These are phyloP conservation scores for Rhopilema esculentum DNA, from an alignment of 30 jellyfish, hydroid and myxozoan genomes.

Conservation along the genomic window DNA sequence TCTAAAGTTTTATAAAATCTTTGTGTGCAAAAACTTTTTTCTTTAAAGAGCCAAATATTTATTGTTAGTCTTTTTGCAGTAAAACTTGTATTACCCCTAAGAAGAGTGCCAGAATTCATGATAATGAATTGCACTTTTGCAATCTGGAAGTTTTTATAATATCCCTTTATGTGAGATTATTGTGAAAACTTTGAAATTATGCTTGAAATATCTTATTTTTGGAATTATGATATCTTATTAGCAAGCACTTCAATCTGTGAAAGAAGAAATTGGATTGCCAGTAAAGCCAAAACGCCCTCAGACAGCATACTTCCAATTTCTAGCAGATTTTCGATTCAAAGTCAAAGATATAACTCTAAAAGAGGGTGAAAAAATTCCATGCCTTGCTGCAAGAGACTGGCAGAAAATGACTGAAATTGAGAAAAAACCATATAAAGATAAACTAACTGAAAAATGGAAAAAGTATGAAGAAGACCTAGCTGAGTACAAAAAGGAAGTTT, in stretches of 20 bases:
- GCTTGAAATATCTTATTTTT: neutral
- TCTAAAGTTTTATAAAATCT: too few relatives aligned
- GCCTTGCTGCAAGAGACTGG: slow-evolving; percentile 86
- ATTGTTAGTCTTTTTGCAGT: too few relatives aligned
- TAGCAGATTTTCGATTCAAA: slow-evolving; percentile 76
- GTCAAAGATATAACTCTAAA: slow-evolving; percentile 46
- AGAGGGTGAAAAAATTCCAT: slow-evolving; percentile 81
- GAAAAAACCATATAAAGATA: slow-evolving; percentile 74
- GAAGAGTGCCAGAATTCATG: too few relatives aligned
- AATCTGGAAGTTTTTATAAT: neutral
- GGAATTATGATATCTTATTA: neutral
- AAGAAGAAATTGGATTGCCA: slow-evolving; percentile 46
- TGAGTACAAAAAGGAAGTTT: slow-evolving; percentile 63
- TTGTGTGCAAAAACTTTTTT: too few relatives aligned
- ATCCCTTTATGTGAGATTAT: neutral
- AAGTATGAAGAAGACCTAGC: slow-evolving; percentile 69
- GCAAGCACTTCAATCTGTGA: neutral
- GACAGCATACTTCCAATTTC: slow-evolving; percentile 82
- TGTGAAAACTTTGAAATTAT: too few relatives aligned
- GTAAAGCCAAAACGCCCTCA: slow-evolving; percentile 91
- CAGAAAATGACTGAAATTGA: slow-evolving; percentile 73
- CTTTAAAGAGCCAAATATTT: too few relatives aligned
- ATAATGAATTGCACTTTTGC: neutral
- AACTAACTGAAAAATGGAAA: slow-evolving; percentile 64
- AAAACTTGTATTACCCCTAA: too few relatives aligned